Percentiles rank a stretch among this genome's conserved stretches.
These are phyloP conservation scores for Aulostomus chinensis DNA, from an alignment of 2,797 vertebrate genomes.

Conservation along the genomic window DNA sequence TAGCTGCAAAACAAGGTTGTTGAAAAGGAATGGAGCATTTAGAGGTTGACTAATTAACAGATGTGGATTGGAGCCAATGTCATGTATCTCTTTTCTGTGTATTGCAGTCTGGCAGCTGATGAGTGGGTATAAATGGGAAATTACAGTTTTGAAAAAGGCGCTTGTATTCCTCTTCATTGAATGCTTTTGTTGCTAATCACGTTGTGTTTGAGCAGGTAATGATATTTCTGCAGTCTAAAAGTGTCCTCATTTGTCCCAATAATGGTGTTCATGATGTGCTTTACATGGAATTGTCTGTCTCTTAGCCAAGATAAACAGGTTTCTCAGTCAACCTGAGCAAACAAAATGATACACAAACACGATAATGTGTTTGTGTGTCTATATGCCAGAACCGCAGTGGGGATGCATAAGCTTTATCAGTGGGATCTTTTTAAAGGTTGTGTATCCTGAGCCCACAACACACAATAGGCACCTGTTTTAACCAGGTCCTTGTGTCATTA, in stretches of 20 bases:
- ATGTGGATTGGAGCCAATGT: conserved; percentile 24
- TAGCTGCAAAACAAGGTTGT: conserved; percentile 53
- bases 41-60: conserved; percentile 49
- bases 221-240: conserved; percentile 35
- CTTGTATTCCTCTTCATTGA: conserved; percentile 28
- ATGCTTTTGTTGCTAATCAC: conserved; percentile 38
- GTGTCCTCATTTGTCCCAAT: conserved; percentile 45
- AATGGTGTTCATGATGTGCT: conserved; percentile 27
- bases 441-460: no score
- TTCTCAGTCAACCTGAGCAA: conserved; percentile 43
- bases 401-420: no score
- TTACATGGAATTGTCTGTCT: conserved; percentile 52
- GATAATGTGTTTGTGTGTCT: no score
- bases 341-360: no score
- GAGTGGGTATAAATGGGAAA: conserved; percentile 22
- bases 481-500: no score
- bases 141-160: conserved; percentile 23
- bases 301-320: conserved; percentile 40
- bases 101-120: conserved; percentile 28
- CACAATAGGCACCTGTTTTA: no score
- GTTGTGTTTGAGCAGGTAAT: conserved; percentile 53
- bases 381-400: no score
- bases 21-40: conserved; percentile 47
- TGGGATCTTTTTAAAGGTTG: no score
- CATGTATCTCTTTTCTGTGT: conserved; percentile 27